Conservation (phyloP, 2,888 invertebrate genomes). For the Deilephila porcellus region DNA sequence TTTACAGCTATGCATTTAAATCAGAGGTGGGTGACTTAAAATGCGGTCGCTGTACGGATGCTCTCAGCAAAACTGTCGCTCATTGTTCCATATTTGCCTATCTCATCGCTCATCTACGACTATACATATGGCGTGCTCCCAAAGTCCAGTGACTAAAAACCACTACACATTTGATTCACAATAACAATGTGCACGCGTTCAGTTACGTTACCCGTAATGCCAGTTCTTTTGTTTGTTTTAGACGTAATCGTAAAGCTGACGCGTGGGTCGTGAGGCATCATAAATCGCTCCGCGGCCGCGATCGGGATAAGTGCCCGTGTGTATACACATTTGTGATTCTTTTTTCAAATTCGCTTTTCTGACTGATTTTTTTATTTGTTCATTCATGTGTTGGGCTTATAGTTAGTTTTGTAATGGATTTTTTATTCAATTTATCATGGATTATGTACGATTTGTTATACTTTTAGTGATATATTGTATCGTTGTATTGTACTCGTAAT, state of each 20-base stretch:
- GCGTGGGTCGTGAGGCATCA: constrained; percentile 36
- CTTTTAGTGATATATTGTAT: neutral
- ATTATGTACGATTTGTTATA: neutral
- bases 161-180: constrained; percentile 5
- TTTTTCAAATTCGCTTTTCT: neutral
- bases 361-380: neutral
- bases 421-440: neutral
- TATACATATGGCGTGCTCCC: neutral
- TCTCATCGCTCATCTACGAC: no score
- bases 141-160: neutral
- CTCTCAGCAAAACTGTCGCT: no score
- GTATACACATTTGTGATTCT: constrained; percentile 30
- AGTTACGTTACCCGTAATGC: constrained; percentile 39
- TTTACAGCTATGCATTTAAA: no score
- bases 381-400: neutral
- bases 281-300: constrained; percentile 38
- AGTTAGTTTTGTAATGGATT: neutral
- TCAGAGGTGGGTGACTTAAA: no score
- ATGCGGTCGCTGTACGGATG: no score
- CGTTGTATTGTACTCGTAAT: no score
- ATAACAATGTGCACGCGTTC: constrained; percentile 6
- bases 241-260: constrained; percentile 43
- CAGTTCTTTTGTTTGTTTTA: constrained; percentile 35
- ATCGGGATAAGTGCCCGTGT: constrained; percentile 31
- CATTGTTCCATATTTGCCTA: no score